Evolutionary conservation across 2,888 invertebrate genomes (phyloP).

Genomic region (Cotesia congregata): DNA sequence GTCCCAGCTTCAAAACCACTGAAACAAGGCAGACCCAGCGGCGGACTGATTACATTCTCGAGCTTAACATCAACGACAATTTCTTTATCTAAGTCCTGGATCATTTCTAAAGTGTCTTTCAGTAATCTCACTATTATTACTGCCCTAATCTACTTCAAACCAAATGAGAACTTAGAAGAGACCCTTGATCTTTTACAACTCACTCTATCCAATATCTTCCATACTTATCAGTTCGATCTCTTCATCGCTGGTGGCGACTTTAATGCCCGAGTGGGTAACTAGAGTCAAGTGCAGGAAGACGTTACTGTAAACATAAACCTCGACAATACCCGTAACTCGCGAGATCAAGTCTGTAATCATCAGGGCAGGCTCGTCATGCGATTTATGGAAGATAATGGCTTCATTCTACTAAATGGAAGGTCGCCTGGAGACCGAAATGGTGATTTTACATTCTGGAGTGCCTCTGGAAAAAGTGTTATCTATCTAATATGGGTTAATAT

Average conservation of each 20-base stretch:
- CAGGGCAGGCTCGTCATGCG: not conserved
- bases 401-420: not conserved
- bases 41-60: too few species aligned
- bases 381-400: not conserved
- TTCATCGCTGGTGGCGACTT: conserved; percentile 13
- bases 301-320: not conserved
- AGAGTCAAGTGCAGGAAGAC: not conserved
- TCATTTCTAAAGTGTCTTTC: too few species aligned
- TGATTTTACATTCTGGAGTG: not conserved
- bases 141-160: too few species aligned
- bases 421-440: not conserved
- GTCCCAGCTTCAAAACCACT: too few species aligned
- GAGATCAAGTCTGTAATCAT: not conserved
- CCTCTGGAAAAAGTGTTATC: not conserved
- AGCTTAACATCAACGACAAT: too few species aligned
- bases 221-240: too few species aligned
- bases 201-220: too few species aligned
- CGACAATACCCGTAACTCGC: not conserved
- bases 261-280: not conserved
- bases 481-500: not conserved
- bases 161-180: too few species aligned
- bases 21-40: too few species aligned
- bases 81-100: too few species aligned
- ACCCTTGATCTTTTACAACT: too few species aligned
- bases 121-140: too few species aligned